Conservation (phyloP, 2,797 vertebrate species). For the Periparus ater region DNA sequence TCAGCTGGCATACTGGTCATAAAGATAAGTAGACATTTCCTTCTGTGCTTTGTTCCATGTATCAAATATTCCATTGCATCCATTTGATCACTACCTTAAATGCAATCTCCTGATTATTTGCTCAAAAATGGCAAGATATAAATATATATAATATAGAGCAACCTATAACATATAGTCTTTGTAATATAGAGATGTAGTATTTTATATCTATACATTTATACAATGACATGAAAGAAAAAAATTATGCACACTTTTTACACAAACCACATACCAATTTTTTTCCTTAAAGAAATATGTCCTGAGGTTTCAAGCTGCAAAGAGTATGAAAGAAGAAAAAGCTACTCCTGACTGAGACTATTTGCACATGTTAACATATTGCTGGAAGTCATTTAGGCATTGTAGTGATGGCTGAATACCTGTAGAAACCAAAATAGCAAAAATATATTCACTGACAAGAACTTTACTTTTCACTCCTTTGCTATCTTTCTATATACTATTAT, state of each 20-base stretch:
- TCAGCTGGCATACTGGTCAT: background rate
- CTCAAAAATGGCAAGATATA: background rate
- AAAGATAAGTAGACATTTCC: background rate
- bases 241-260: background rate
- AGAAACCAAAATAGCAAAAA: background rate
- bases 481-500: background rate
- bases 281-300: background rate
- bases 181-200: background rate
- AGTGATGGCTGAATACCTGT: background rate
- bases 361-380: background rate
- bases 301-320: background rate
- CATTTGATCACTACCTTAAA: background rate
- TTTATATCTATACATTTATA: background rate
- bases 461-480: background rate
- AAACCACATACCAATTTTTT: background rate
- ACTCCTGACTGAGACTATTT: background rate
- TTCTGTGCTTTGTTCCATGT: background rate
- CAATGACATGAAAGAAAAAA: background rate
- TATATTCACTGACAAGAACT: background rate
- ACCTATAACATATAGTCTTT: background rate
- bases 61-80: background rate
- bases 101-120: background rate
- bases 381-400: background rate
- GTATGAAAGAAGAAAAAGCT: background rate
- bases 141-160: background rate